These are phyloP conservation scores for Coelopa pilipes DNA, from an alignment of 2,888 invertebrate species.

Conservation along the genomic window DNA sequence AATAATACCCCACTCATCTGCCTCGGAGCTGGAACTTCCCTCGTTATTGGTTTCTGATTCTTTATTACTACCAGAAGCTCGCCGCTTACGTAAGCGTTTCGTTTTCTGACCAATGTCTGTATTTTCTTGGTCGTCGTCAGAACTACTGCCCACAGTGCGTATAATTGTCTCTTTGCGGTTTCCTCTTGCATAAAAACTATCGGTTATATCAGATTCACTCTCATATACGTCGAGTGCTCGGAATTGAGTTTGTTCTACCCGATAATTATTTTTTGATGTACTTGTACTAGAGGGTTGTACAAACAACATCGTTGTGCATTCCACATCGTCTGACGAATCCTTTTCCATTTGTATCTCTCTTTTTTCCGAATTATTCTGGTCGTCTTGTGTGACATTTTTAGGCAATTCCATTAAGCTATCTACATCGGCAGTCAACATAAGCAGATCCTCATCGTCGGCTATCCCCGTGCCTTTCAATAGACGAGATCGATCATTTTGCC, in stretches of 20 bases:
- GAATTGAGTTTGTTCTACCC: conserved; percentile 66
- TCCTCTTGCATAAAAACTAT: conserved; percentile 58
- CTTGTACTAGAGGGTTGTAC: conserved; percentile 20
- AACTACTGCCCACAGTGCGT: conserved; percentile 53
- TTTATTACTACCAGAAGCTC: conserved; percentile 58
- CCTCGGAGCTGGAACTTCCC: conserved; percentile 46
- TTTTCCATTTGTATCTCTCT: not conserved
- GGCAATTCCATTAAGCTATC: conserved; percentile 47
- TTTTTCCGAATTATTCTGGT: conserved; percentile 38
- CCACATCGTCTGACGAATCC: conserved; percentile 45
- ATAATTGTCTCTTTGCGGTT: conserved; percentile 52
- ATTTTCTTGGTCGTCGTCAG: conserved; percentile 47
- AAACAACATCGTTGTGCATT: not conserved
- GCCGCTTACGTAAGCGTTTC: conserved; percentile 61
- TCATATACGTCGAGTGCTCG: conserved; percentile 71
- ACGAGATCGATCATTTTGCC: conserved; percentile 59
- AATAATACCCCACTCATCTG: conserved; percentile 31
- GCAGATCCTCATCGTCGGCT: conserved; percentile 61
- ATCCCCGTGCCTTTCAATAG: conserved; percentile 51
- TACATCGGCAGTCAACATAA: conserved; percentile 54
- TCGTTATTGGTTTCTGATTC: conserved; percentile 50
- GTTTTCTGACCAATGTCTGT: conserved; percentile 48
- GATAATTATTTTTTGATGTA: conserved; percentile 51
- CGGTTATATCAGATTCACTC: conserved; percentile 69
- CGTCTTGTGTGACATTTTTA: not conserved